A percentile compares a stretch with the other conserved stretches of the same genome.
These are phyloP conservation scores for Patiria pectinifera DNA, from an alignment of 53 echinoderm and acorn worm species.

Conservation along the genomic window DNA sequence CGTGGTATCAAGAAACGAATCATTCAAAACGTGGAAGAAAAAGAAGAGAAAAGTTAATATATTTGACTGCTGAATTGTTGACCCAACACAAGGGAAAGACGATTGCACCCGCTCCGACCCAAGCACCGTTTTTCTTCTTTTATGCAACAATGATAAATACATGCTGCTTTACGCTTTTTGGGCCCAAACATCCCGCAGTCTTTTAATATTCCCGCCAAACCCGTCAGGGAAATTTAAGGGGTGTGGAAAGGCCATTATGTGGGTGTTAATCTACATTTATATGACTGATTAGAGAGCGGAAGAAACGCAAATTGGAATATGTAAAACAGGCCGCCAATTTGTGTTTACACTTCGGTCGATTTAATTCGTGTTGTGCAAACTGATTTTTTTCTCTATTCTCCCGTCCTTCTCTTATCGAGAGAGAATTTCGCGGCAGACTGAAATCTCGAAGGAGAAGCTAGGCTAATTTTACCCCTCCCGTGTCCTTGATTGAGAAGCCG, in stretches of 20 bases:
- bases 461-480: background rate
- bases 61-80: too few relatives aligned
- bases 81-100: too few relatives aligned
- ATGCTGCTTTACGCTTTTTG: background rate
- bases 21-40: too few relatives aligned
- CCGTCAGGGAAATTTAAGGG: slow-evolving; percentile 20
- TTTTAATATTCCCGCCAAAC: background rate
- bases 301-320: slow-evolving; percentile 16
- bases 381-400: background rate
- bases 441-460: background rate
- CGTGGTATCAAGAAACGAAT: too few relatives aligned
- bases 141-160: background rate
- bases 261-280: slow-evolving; percentile 62
- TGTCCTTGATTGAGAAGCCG: background rate
- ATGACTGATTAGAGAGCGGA: slow-evolving; percentile 31
- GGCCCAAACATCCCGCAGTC: background rate
- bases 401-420: background rate
- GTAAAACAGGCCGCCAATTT: background rate
- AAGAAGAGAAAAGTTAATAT: too few relatives aligned
- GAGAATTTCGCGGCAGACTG: background rate
- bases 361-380: slow-evolving; percentile 47
- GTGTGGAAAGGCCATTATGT: slow-evolving; percentile 36
- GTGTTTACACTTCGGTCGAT: slow-evolving; percentile 29
- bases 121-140: too few relatives aligned
- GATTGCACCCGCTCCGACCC: too few relatives aligned